Evolutionary conservation across 2,797 vertebrate genomes (phyloP).

Genomic region (Sebastiscus albofasciatus): DNA sequence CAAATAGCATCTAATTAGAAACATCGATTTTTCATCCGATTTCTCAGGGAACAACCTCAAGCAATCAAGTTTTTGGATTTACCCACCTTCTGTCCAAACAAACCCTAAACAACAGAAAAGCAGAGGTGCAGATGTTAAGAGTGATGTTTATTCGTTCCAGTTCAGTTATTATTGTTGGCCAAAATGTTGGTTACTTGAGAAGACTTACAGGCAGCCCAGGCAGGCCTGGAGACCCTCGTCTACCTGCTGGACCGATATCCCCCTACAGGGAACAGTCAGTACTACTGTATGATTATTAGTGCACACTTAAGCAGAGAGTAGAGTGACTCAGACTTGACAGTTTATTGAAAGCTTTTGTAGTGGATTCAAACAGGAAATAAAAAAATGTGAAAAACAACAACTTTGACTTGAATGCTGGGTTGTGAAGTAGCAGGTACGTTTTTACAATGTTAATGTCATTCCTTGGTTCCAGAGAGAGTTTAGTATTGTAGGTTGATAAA

Average conservation of each 20-base stretch:
- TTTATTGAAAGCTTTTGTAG: background rate
- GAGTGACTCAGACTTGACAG: background rate
- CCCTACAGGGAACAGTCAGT: constrained; percentile 73
- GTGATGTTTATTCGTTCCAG: background rate
- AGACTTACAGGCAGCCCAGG: constrained; percentile 82
- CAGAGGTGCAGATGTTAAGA: constrained; percentile 20
- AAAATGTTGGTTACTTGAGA: background rate
- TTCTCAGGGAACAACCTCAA: background rate
- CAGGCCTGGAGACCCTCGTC: constrained; percentile 74
- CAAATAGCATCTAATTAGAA: background rate
- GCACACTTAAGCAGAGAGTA: background rate
- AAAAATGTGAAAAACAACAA: background rate
- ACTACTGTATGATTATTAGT: background rate
- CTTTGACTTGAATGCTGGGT: background rate
- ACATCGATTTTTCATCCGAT: background rate
- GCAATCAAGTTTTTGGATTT: background rate
- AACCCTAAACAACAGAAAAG: constrained; percentile 74
- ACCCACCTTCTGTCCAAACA: constrained; percentile 84
- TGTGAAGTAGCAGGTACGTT: background rate
- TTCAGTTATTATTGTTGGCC: background rate
- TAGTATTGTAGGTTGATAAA: background rate
- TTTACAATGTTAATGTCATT: background rate
- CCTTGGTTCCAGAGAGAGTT: background rate
- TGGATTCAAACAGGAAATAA: background rate
- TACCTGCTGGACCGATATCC: constrained; percentile 76